phyloP scores from a whole-genome alignment of 1,140 invertebrate species.

The Oryzaephilus surinamensis region DNA sequence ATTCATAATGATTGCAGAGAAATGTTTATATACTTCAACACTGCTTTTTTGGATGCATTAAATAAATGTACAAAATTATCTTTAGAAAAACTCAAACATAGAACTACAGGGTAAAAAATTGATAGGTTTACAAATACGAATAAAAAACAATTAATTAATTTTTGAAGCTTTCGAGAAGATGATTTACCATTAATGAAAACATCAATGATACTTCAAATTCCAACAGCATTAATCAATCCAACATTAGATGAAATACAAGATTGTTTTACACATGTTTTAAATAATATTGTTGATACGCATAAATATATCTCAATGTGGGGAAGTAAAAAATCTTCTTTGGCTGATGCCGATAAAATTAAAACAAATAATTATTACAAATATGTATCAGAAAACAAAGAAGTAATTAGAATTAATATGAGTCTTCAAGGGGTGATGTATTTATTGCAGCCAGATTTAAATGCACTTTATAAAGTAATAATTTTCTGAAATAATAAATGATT shows the following conservation, averaged over 20 bases:
- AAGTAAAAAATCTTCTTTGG: too few species aligned
- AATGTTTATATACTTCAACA: slow-evolving; percentile 61
- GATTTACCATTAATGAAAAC: slow-evolving; percentile 44
- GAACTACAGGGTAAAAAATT: slow-evolving; percentile 42
- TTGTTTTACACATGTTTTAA: slow-evolving; percentile 54
- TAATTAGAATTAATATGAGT: slow-evolving; percentile 57
- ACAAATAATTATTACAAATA: slow-evolving; percentile 55
- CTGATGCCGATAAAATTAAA: slow-evolving; percentile 1
- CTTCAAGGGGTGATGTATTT: slow-evolving; percentile 57
- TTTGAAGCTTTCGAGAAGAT: slow-evolving; percentile 11
- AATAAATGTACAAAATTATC: slow-evolving; percentile 56
- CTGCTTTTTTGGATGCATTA: slow-evolving; percentile 55
- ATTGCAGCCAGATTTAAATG: slow-evolving; percentile 48
- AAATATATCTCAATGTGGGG: slow-evolving; percentile 60
- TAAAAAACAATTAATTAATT: not conserved
- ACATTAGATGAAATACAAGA: slow-evolving; percentile 62
- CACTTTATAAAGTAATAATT: slow-evolving; percentile 27
- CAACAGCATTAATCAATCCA: slow-evolving; percentile 47
- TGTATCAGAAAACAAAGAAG: slow-evolving; percentile 70
- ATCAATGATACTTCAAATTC: slow-evolving; percentile 51
- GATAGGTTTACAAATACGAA: not conserved
- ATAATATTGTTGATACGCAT: slow-evolving; percentile 49
- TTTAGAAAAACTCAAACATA: slow-evolving; percentile 52
- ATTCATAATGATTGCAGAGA: slow-evolving; percentile 64
- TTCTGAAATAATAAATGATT: slow-evolving; percentile 7